Percentiles rank a stretch among this genome's conserved stretches.
These are phyloP conservation scores for Eptatretus burgeri DNA, from an alignment of 2,113 vertebrate species.

Conservation along the genomic window DNA sequence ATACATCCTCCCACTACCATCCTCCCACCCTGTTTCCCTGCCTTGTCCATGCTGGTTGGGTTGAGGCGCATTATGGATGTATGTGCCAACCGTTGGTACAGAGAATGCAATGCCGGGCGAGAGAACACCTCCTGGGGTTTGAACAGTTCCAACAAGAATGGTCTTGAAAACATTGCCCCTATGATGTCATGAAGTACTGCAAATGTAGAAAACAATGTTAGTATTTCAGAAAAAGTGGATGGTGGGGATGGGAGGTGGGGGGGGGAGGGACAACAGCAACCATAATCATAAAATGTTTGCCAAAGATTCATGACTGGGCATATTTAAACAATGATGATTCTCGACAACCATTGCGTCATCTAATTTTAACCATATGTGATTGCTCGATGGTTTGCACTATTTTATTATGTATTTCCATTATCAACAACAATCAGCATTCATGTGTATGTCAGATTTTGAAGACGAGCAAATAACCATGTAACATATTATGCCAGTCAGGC, in stretches of 20 bases:
- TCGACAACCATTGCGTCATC: no score
- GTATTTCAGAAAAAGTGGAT: conserved; percentile 2
- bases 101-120: conserved; percentile 62
- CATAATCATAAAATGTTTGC: no score
- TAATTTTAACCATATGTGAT: no score
- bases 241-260: not conserved
- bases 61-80: conserved; percentile 95
- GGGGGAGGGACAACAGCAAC: not conserved
- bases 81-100: conserved; percentile 74
- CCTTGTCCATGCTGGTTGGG: conserved; percentile 98
- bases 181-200: conserved; percentile 97
- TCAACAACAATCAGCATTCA: no score
- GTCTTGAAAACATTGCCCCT: conserved; percentile 85
- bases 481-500: no score
- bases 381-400: no score
- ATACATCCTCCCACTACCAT: no score
- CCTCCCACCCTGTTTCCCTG: conserved; percentile 12
- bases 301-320: no score
- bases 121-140: conserved; percentile 90
- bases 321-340: no score
- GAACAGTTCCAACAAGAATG: conserved; percentile 78
- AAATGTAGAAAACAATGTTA: conserved; percentile 12
- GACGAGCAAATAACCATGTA: no score
- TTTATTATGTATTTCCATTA: no score
- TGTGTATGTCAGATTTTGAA: no score